Evolutionary conservation across 2,113 vertebrate species (phyloP).

Genomic region (Pampusana beccarii): DNA sequence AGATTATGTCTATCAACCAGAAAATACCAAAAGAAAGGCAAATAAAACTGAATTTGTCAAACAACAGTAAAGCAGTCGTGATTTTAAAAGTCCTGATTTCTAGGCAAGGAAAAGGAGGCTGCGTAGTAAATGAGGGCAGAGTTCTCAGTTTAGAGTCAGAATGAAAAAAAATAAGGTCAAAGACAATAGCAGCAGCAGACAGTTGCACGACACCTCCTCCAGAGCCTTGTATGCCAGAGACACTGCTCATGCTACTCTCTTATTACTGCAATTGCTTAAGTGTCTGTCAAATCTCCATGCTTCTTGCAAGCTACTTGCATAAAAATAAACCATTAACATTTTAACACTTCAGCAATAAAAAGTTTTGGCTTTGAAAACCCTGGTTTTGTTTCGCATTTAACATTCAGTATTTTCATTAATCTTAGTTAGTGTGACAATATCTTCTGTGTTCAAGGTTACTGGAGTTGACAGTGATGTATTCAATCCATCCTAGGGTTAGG

Average conservation of each 20-base stretch:
- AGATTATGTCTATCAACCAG: background rate
- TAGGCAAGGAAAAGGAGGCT: background rate
- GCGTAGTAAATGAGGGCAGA: background rate
- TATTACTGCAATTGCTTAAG: conserved; percentile 41
- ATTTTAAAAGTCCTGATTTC: background rate
- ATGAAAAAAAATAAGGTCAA: background rate
- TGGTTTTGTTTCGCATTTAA: conserved; percentile 20
- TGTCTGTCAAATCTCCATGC: conserved; percentile 30
- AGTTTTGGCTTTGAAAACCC: conserved; percentile 25
- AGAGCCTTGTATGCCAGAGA: background rate
- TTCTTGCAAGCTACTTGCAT: background rate
- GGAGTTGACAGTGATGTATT: conserved; percentile 37
- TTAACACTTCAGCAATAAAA: conserved; percentile 48
- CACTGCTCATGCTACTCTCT: background rate
- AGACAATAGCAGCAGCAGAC: background rate
- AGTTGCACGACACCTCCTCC: background rate
- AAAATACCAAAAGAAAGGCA: background rate
- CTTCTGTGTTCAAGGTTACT: conserved; percentile 2
- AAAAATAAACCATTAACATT: conserved; percentile 31
- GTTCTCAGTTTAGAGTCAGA: background rate
- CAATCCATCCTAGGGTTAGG: background rate
- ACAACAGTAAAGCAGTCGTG: background rate
- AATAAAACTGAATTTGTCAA: background rate
- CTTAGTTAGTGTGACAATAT: conserved; percentile 4
- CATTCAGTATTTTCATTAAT: conserved; percentile 36